Evolutionary conservation across 37 sponge, comb jelly and placozoan genomes (phyloP), one percentile per base, ranked within the genome.

Genomic region (Tethya wilhelma): DNA sequence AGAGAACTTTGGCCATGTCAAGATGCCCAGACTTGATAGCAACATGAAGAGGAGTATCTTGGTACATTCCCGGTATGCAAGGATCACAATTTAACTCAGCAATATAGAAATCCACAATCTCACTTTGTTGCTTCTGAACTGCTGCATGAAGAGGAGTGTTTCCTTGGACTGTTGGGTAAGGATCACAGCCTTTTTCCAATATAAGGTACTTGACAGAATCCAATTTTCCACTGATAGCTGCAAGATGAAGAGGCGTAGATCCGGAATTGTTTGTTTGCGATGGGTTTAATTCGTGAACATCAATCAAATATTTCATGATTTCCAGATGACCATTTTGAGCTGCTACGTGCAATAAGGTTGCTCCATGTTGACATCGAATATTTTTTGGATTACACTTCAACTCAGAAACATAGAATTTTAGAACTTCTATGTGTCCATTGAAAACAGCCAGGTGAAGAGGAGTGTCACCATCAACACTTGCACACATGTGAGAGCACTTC

Each of bases 101-200:
- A 59, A 59, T 29, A 5, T 29, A 12, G 20, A 29, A 59, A 19
- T 59, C 25, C 23, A 59, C 23, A 5, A 59, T 6, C 23, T 59
- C 62, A 29, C n/a, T 8, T 19, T 8, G 12, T 30, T 29, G 8
- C 6, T 19, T 23, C 7, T 12, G 5, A 12, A 30, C 62, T 19
- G 69, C 69, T 43, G 40, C 6, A 69, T 69, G 41, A 17, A 69
- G 44, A 39, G 43, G 42, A 38, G 69, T 69, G 8, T 39, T 23
- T 38, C 38, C 38, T 32, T 65, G 55, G 17, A 17, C 9, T 19
- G 17, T 49, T 29, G 62, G 28, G 25, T 19, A 8, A 59, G 8
- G 23, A 49, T 49, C 55, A 49, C 17, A 17, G 55, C 55, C 55
- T 20, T 49, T 20, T 59, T 59, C 62, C 23, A 59, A 6, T n/a